These are phyloP conservation scores for Oscheius sp. DNA, from an alignment of 1,140 invertebrate species.

Conservation along the genomic window DNA sequence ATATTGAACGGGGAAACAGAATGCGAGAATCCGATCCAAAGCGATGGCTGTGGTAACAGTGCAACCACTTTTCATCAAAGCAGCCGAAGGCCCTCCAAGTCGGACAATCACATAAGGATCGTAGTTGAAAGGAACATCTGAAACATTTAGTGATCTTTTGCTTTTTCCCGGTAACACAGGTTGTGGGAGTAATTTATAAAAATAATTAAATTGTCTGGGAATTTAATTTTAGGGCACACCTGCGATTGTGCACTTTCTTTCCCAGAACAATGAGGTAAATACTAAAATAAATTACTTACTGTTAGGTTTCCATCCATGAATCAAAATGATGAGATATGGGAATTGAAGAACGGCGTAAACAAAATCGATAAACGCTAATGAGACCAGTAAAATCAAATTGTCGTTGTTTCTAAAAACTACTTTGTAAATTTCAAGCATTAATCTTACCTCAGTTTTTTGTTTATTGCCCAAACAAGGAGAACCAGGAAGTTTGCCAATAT, in stretches of 20 bases:
- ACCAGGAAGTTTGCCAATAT: constrained; percentile 19
- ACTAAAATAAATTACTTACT: neutral
- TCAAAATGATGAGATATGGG: constrained; percentile 25
- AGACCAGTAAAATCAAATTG: constrained; percentile 18
- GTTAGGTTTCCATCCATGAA: neutral
- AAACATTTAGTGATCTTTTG: too few relatives aligned
- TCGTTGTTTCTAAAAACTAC: neutral
- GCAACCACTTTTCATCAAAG: constrained; percentile 17
- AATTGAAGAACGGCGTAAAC: constrained; percentile 23
- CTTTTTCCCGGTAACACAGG: too few relatives aligned
- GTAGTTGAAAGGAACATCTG: neutral
- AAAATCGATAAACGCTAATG: constrained; percentile 26
- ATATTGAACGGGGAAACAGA: constrained; percentile 17
- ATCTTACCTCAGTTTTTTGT: neutral
- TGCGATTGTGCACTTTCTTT: too few relatives aligned
- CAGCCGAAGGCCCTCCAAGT: constrained; percentile 8
- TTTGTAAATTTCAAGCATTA: neutral
- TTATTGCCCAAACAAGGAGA: constrained; percentile 4
- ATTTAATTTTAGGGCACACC: too few relatives aligned
- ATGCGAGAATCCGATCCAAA: constrained; percentile 2
- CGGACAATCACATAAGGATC: constrained; percentile 8
- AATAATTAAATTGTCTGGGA: too few relatives aligned
- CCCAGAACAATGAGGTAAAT: too few relatives aligned
- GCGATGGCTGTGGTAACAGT: constrained; percentile 19
- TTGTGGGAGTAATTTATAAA: too few relatives aligned